Conservation (phyloP, 2,797 vertebrate genomes). For the Anableps anableps region DNA sequence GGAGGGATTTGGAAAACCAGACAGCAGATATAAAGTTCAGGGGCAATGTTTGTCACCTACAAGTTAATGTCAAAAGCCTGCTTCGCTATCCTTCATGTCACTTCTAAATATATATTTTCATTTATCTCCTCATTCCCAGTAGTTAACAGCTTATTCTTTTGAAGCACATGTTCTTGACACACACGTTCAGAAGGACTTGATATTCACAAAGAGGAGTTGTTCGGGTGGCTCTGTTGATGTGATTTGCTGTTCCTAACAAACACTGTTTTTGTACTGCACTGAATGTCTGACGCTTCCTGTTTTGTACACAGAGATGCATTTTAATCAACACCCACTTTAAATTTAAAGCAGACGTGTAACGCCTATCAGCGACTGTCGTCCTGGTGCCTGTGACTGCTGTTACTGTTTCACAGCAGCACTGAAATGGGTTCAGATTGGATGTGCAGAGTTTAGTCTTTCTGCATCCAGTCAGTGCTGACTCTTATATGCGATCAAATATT, state of each 20-base stretch:
- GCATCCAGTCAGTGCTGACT: conserved; percentile 51
- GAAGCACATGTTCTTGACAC: conserved; percentile 66
- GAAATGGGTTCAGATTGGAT: conserved; percentile 44
- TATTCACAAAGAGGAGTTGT: conserved; percentile 27
- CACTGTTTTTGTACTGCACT: conserved; percentile 74
- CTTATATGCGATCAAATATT: conserved; percentile 53
- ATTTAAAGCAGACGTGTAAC: conserved; percentile 52
- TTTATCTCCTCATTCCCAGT: conserved; percentile 42
- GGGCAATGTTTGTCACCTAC: conserved; percentile 30
- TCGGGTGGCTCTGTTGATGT: conserved; percentile 57
- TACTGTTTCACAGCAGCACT: conserved; percentile 56
- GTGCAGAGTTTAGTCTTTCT: conserved; percentile 35
- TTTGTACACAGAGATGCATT: conserved; percentile 65
- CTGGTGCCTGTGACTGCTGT: conserved; percentile 81
- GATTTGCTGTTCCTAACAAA: conserved; percentile 66
- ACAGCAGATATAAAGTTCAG: conserved; percentile 34
- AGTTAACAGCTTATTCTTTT: conserved; percentile 37
- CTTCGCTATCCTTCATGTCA: conserved; percentile 46
- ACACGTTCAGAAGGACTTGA: conserved; percentile 54
- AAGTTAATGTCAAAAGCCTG: conserved; percentile 32
- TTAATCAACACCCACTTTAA: conserved; percentile 56
- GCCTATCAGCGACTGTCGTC: conserved; percentile 50
- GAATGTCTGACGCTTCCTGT: conserved; percentile 57
- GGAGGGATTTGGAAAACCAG: conserved; percentile 14
- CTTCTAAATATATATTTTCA: conserved; percentile 47